A percentile compares a stretch with the other conserved stretches of the same genome.
These are phyloP conservation scores for Halcyon leucocephala DNA, from an alignment of 2,797 vertebrate genomes.

Conservation along the genomic window DNA sequence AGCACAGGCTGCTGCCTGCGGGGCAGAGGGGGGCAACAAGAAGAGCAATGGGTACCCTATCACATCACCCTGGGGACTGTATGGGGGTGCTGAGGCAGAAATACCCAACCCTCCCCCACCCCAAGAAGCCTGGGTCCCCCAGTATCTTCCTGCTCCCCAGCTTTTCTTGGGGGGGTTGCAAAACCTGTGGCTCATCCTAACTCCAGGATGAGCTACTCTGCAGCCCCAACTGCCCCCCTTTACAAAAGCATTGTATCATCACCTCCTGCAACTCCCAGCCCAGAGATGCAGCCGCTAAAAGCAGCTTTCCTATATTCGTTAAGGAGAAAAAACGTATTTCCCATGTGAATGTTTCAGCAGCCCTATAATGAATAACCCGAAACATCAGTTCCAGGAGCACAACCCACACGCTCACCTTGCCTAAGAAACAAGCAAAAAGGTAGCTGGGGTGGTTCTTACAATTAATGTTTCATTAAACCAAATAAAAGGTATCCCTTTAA, in stretches of 20 bases:
- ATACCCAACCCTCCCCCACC: rapidly evolving
- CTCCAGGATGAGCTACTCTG: background rate
- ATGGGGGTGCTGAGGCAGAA: background rate
- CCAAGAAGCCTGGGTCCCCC: rapidly evolving
- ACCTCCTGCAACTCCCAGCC: background rate
- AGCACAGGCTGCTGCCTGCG: background rate
- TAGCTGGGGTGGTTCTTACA: background rate
- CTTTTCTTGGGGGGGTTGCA: background rate
- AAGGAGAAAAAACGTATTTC: background rate
- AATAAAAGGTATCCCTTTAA: constrained; percentile 23
- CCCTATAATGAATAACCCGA: background rate
- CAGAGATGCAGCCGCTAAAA: background rate
- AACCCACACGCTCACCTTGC: background rate
- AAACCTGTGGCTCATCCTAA: background rate
- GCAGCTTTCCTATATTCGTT: background rate
- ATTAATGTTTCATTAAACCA: constrained; percentile 37
- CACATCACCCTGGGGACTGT: rapidly evolving
- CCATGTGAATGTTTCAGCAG: background rate
- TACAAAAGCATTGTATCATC: background rate
- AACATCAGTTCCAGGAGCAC: background rate
- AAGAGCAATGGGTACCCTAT: background rate
- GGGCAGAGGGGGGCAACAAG: background rate
- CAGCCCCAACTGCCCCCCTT: background rate
- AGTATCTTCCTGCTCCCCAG: rapidly evolving
- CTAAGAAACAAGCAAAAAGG: background rate